These are phyloP conservation scores for Rousettus madagascariensis DNA, from an alignment of 2,797 vertebrate species.

Conservation along the genomic window DNA sequence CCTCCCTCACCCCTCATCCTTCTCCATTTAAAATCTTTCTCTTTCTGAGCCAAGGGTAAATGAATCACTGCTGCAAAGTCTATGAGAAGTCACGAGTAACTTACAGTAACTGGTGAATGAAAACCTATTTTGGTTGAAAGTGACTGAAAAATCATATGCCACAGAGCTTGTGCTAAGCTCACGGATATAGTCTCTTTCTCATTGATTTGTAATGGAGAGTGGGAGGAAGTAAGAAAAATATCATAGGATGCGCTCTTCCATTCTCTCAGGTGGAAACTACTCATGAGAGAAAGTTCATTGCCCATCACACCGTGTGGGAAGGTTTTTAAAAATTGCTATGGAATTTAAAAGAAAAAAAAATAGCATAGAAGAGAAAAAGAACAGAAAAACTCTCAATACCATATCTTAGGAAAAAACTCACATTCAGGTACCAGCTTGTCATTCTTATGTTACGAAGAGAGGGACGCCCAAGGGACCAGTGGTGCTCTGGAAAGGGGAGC, in stretches of 20 bases:
- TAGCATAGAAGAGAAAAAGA: background rate
- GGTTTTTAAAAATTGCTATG: background rate
- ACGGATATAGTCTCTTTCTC: background rate
- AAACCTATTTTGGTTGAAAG: background rate
- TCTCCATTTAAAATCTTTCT: background rate
- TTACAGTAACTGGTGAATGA: slow-evolving; percentile 12
- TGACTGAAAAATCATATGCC: background rate
- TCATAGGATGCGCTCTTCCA: background rate
- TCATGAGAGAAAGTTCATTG: background rate
- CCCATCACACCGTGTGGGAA: background rate
- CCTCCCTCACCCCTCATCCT: too few species aligned
- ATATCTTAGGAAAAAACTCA: background rate
- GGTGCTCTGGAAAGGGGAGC: background rate
- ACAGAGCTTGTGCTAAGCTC: background rate
- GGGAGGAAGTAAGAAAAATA: background rate
- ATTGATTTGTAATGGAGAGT: background rate
- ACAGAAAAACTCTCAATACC: background rate
- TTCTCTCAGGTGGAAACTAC: background rate
- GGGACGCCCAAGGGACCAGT: background rate
- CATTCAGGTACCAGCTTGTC: background rate
- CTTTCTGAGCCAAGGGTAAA: background rate
- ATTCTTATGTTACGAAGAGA: background rate
- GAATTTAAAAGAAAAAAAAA: slow-evolving; percentile 15
- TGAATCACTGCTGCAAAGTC: background rate
- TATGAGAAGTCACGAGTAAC: background rate